These are phyloP conservation scores for Actinia tenebrosa DNA, from an alignment of 64 coral and sea anemone genomes.

Conservation along the genomic window DNA sequence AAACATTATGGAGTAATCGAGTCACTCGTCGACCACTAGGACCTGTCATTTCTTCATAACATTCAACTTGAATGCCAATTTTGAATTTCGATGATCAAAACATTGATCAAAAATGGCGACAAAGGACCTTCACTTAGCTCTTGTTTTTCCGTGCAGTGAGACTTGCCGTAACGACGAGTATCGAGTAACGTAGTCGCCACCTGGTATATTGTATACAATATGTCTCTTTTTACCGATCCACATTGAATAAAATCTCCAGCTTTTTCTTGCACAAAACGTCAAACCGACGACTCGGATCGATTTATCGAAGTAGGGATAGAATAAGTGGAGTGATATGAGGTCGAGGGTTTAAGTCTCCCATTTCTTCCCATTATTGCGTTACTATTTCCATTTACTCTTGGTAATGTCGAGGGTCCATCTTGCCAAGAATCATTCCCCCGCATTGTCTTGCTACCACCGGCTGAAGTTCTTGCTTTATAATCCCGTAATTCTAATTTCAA, in stretches of 20 bases:
- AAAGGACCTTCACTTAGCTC: neutral
- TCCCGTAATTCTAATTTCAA: constrained; percentile 37
- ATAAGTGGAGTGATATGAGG: neutral
- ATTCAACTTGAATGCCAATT: neutral
- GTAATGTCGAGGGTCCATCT: constrained; percentile 6
- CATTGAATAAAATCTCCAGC: neutral
- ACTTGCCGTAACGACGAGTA: neutral
- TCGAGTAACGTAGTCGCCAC: neutral
- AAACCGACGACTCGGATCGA: constrained; percentile 8
- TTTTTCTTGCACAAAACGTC: neutral
- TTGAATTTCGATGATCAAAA: neutral
- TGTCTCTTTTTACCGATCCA: neutral
- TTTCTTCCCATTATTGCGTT: constrained; percentile 7
- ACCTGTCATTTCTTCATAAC: neutral
- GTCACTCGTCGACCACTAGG: neutral
- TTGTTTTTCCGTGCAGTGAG: neutral
- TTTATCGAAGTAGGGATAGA: neutral
- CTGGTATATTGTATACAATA: neutral
- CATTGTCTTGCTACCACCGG: neutral
- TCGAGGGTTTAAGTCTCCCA: neutral
- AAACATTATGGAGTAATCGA: neutral
- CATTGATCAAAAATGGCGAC: neutral
- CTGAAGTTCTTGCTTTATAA: constrained; percentile 28
- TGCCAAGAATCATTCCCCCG: neutral
- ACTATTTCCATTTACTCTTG: constrained; percentile 3